Base-by-base conservation (phyloP, 2,797 vertebrate species). In the Miichthys miiuy region DNA sequence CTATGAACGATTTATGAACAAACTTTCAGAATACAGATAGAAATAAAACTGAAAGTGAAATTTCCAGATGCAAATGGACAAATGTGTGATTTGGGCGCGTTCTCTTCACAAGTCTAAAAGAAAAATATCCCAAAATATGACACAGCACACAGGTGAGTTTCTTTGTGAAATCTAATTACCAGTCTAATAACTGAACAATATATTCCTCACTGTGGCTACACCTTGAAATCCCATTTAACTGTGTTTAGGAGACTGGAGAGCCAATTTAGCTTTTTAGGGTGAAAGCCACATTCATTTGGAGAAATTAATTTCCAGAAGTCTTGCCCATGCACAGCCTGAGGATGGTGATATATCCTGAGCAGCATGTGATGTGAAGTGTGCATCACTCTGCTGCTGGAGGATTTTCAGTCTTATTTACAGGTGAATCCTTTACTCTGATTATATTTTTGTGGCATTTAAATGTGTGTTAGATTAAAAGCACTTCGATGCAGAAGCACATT, bases 251-350 rank as follows among this genome's bases (percentile, higher is more conserved):
- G 68, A 41, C 55, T 44, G 55, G 67, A 44, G 72, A 77, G 68
- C 46, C 60, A 64, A 56, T 75, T 38, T 80, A 71, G 48, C 27
- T 73, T 77, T 80, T 77, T 54, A 30, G 67, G 48, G 70, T 78
- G 56, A 58, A 75, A 80, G 54, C 67, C 67, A 65, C 48, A 84
- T 79, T 86, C 2, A 75, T 84, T 80, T 82, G 0, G 12, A 75
- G 57, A 77, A 80, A 63, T 23, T 42, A 46, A 81, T 79, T 72
- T 73, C n/a, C 54, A 62, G 41, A 70, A 44, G 56, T 48, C 41
- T 46, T 68, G 60, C 52, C 21, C 9, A 46, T 50, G 50, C 65
- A 67, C 38, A n/a, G 69, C 74, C 68, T 34, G 25, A 72, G 55
- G 75, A 77, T 21, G 55, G 57, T 58, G 54, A 77, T 69, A 30